These are phyloP conservation scores for Antechinus flavipes DNA, from an alignment of 2,113 vertebrate species.

Conservation along the genomic window DNA sequence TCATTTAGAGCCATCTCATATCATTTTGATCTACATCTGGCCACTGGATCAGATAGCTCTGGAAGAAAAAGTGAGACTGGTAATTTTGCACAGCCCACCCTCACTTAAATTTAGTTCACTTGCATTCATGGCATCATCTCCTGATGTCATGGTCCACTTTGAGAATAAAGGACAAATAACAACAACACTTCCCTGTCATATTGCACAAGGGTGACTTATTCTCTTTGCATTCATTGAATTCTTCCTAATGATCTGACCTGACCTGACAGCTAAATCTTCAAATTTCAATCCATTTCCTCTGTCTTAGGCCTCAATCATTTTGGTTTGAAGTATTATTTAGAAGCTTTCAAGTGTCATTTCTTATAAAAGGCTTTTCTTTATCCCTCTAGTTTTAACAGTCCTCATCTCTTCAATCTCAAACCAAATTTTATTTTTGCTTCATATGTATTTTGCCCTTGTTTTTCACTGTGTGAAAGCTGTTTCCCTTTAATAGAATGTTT, in stretches of 20 bases:
- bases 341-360: not conserved
- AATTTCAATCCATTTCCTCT: not conserved
- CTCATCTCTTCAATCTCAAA: not conserved
- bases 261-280: not conserved
- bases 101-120: no score
- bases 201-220: not conserved
- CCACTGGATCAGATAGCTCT: no score
- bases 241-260: not conserved
- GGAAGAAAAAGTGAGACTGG: no score
- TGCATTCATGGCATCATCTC: no score
- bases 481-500: not conserved
- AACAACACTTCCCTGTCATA: not conserved
- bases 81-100: no score
- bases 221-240: not conserved
- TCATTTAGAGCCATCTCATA: no score
- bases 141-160: no score
- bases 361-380: not conserved
- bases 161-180: no score
- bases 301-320: not conserved
- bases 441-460: not conserved
- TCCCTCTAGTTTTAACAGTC: not conserved
- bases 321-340: not conserved
- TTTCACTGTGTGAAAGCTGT: not conserved
- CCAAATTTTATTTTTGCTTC: not conserved
- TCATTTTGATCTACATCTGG: no score